Percentiles rank a stretch among this genome's conserved stretches.
These are phyloP conservation scores for Alethe castanea DNA, from an alignment of 2,113 vertebrate genomes.

Conservation along the genomic window DNA sequence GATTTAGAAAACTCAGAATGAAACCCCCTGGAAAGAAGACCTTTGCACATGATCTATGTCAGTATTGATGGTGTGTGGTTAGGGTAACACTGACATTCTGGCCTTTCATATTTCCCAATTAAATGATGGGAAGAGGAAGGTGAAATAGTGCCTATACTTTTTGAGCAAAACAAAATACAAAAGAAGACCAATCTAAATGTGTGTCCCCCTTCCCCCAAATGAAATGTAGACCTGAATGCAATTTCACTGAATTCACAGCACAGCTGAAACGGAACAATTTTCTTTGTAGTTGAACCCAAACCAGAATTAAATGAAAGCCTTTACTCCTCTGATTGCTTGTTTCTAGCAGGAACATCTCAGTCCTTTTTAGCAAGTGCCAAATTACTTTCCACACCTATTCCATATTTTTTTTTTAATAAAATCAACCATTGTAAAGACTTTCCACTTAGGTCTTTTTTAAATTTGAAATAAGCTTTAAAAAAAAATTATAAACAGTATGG, in stretches of 20 bases:
- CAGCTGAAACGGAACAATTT: not conserved
- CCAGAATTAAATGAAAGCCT: not conserved
- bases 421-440: not conserved
- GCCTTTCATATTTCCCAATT: not conserved
- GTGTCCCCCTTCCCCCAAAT: not conserved
- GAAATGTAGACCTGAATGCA: not conserved
- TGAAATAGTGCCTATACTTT: not conserved
- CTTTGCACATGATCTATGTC: not conserved
- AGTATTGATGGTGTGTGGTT: not conserved
- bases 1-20: not conserved
- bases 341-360: not conserved
- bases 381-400: not conserved
- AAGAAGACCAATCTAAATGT: not conserved
- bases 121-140: not conserved
- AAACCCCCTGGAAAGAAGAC: not conserved
- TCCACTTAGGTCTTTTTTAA: not conserved
- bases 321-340: not conserved
- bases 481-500: not conserved
- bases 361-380: not conserved
- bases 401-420: too few species aligned
- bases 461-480: not conserved
- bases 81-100: not conserved
- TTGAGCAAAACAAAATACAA: not conserved
- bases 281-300: not conserved
- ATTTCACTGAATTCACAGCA: not conserved